phyloP scores from a whole-genome alignment of 1,140 invertebrate species.

The Drosophila pectinifera region DNA sequence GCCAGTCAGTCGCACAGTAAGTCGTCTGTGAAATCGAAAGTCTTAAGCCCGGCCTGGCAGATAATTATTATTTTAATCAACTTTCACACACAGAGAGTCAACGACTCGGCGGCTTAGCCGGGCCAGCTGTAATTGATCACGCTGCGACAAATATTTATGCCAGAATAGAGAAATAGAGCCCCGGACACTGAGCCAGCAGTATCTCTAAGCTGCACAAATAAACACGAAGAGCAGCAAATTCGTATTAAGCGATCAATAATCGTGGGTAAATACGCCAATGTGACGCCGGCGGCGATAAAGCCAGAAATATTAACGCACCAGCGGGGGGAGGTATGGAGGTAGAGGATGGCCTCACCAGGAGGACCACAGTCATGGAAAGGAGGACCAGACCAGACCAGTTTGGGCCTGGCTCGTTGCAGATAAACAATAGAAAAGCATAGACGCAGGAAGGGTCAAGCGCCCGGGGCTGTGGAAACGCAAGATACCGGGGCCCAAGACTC shows the following conservation, averaged over 20 bases:
- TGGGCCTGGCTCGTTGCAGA: conserved; percentile 61
- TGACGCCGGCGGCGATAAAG: conserved; percentile 71
- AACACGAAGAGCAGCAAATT: conserved; percentile 58
- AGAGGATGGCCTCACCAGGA: background rate
- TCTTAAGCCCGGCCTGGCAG: conserved; percentile 37
- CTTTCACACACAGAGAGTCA: conserved; percentile 48
- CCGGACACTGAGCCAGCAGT: conserved; percentile 40
- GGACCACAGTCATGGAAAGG: conserved; percentile 15
- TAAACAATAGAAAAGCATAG: conserved; percentile 82
- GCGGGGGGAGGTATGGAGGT: conserved; percentile 2
- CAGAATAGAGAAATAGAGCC: conserved; percentile 27
- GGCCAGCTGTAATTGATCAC: conserved; percentile 66
- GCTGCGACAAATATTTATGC: conserved; percentile 55
- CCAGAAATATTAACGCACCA: conserved; percentile 70
- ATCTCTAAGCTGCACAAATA: conserved; percentile 70
- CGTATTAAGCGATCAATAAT: conserved; percentile 83
- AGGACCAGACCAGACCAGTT: conserved; percentile 16
- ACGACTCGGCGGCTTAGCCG: conserved; percentile 22
- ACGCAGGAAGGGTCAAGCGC: conserved; percentile 68
- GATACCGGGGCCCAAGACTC: conserved; percentile 49
- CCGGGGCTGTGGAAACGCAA: conserved; percentile 38
- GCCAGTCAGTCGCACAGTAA: conserved; percentile 28
- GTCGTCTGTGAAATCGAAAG: conserved; percentile 46
- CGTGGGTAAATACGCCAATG: conserved; percentile 77
- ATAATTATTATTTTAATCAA: conserved; percentile 44